Base-by-base conservation (phyloP, 2,797 vertebrate species). In the Philypnodon macrostomus region DNA sequence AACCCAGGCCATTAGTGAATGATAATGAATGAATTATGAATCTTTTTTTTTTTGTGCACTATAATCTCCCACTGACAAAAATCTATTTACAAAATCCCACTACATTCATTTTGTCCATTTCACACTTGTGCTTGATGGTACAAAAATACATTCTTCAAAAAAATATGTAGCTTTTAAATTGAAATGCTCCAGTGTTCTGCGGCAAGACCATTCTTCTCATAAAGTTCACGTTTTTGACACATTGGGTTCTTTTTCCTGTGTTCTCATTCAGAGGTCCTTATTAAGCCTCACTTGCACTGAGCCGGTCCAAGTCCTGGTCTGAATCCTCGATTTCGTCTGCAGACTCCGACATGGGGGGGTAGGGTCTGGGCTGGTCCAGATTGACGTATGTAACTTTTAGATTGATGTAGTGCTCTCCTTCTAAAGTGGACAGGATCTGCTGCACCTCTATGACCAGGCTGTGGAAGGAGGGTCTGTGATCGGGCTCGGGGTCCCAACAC, bases 331-430 rank as follows among this genome's bases (percentile, higher is more conserved):
- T 73, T 57, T 85, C 74, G 5, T 85, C 79, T 6, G 76, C 80
- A 18, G 83, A 79, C n/a, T 58, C 70, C 1, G 63, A 76, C 3
- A 86, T 52, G 4, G 81, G 49, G 0, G 86, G 85, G 54, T 90
- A 93, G 0, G 87, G 81, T 4, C 84, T 80, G 0, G 80, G 75
- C 2, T 80, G 82, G 51, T 93, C 92, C 67, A 99, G 53, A 70
- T 92, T 95, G 54, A 97, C 71, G 0, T 99, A 98, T 39, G 88
- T 91, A 34, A 88, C 79, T 1, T 90, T 87, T 44, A 99, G 86
- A 70, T 89, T 94, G 70, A 99, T 95, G 3, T 98, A 98, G 81
- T 92, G 94, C 63, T 98, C 91, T 0, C 93, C 92, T n/a, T 88
- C 80, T 71, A 98, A 80, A 0, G 58, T 49, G 8, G 82, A 81